Evolutionary conservation across 2,888 invertebrate genomes (phyloP).

Genomic region (Nowickia ferox): DNA sequence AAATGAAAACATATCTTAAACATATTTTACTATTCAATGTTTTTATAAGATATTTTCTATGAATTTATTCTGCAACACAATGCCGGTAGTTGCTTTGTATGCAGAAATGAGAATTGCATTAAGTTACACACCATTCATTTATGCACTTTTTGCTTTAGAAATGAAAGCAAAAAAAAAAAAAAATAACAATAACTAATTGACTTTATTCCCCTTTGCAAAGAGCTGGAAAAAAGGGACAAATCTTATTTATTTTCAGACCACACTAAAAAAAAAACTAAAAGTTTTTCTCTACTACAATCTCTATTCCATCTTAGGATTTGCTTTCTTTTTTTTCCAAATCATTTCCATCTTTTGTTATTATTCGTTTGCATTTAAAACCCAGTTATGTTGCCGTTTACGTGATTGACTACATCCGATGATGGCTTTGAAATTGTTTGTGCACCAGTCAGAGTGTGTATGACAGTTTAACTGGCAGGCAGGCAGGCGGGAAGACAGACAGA

Average conservation of each 20-base stretch:
- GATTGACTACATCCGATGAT: constrained; percentile 72
- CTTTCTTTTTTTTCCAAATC: background rate
- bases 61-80: constrained; percentile 2
- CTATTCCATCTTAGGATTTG: constrained; percentile 4
- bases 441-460: constrained; percentile 33
- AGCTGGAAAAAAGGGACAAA: background rate
- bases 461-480: constrained; percentile 4
- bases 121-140: constrained; percentile 1
- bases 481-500: background rate
- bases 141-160: background rate
- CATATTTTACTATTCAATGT: no score
- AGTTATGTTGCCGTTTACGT: constrained; percentile 57
- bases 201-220: constrained; percentile 4
- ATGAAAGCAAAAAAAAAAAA: background rate
- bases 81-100: background rate
- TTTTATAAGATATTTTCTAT: background rate
- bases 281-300: background rate
- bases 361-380: constrained; percentile 12
- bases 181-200: constrained; percentile 2
- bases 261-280: background rate
- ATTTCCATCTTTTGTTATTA: constrained; percentile 10
- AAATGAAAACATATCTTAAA: no score
- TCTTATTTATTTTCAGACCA: constrained; percentile 12
- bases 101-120: constrained; percentile 22
- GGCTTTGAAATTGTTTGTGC: constrained; percentile 65